Conservation (phyloP, 2,888 invertebrate genomes). For the Dryocosmus kuriphilus region DNA sequence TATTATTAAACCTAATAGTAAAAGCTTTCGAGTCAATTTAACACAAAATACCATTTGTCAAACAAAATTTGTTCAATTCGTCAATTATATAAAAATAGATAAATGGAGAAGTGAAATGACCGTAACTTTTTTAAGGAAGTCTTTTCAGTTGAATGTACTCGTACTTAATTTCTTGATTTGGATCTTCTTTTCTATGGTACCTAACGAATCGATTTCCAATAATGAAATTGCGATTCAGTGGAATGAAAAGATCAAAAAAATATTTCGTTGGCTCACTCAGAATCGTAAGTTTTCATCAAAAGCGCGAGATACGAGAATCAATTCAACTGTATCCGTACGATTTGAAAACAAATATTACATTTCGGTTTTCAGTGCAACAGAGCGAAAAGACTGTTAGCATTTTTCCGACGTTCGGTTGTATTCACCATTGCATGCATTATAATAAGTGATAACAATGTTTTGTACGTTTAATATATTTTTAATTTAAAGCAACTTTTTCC, state of each 20-base stretch:
- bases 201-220: background rate
- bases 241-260: background rate
- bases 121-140: background rate
- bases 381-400: too few species aligned
- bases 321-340: background rate
- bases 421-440: too few species aligned
- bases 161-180: background rate
- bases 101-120: too few species aligned
- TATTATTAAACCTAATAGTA: too few species aligned
- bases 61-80: too few species aligned
- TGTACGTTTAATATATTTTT: background rate
- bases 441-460: background rate
- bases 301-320: background rate
- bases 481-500: background rate
- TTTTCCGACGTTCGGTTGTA: too few species aligned
- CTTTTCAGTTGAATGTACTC: background rate
- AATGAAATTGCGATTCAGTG: background rate
- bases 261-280: background rate
- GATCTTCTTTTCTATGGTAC: background rate
- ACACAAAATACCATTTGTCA: too few species aligned
- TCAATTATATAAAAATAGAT: too few species aligned
- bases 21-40: too few species aligned
- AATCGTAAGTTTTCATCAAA: background rate
- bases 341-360: background rate
- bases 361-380: background rate